A percentile compares a stretch with the other conserved stretches of the same genome.
These are phyloP conservation scores for Vireo griseus DNA, from an alignment of 2,797 vertebrate genomes.

Conservation along the genomic window DNA sequence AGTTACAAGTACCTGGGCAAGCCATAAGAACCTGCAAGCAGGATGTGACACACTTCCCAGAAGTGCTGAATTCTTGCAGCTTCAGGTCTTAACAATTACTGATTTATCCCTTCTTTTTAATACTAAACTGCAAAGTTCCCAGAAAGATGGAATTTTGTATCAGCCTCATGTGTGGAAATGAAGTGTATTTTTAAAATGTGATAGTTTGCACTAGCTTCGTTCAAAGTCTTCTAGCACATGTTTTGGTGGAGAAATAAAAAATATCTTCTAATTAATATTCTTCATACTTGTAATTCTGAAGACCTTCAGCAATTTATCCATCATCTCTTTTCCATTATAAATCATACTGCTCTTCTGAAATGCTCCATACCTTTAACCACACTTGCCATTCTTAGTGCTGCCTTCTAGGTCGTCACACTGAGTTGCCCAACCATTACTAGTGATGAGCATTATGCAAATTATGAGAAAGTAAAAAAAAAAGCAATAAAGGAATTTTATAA, in stretches of 20 bases:
- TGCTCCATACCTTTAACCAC: not conserved
- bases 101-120: not conserved
- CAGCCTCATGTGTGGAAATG: not conserved
- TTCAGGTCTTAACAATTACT: not conserved
- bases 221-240: not conserved
- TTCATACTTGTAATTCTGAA: not conserved
- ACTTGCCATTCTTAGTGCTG: not conserved
- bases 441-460: not conserved
- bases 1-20: not conserved
- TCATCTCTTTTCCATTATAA: not conserved
- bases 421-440: not conserved
- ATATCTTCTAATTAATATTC: not conserved
- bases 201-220: not conserved
- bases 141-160: not conserved
- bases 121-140: not conserved
- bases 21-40: not conserved
- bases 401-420: not conserved
- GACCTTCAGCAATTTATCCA: not conserved
- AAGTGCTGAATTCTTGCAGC: not conserved
- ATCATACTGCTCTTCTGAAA: not conserved
- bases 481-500: not conserved
- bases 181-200: not conserved
- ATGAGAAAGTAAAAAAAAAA: not conserved
- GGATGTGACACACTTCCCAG: not conserved
- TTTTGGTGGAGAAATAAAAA: not conserved